Conservation (phyloP, 92 coral and sea anemone genomes). For the Epizoanthus ramosus region DNA sequence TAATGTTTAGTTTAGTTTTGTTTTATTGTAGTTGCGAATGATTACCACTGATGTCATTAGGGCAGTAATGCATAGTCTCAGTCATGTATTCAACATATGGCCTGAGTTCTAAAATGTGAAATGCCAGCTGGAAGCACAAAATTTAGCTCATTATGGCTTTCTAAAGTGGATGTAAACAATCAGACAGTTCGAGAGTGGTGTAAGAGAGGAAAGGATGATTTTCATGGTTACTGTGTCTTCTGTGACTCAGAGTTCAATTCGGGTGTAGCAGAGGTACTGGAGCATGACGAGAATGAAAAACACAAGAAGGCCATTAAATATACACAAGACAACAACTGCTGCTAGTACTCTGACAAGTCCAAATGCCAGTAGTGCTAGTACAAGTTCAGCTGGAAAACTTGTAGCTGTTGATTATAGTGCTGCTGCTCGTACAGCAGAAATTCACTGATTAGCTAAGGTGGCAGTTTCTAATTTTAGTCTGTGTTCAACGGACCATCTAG, state of each 20-base stretch:
- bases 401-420: slow-evolving; percentile 50
- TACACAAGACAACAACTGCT: slow-evolving; percentile 30
- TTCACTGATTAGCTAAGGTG: slow-evolving; percentile 57
- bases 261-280: slow-evolving; percentile 50
- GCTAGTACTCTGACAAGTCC: slow-evolving; percentile 31
- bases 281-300: slow-evolving; percentile 41
- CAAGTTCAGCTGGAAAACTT: slow-evolving; percentile 45
- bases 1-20: too few species aligned
- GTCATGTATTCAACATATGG: too few species aligned
- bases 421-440: slow-evolving; percentile 52
- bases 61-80: too few species aligned
- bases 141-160: slow-evolving; percentile 49
- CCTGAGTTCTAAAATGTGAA: slow-evolving; percentile 24
- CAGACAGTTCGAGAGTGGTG: slow-evolving; percentile 55
- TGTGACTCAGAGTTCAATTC: slow-evolving; percentile 58
- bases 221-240: slow-evolving; percentile 61
- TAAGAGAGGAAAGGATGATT: slow-evolving; percentile 57
- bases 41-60: too few species aligned
- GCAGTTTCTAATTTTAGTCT: slow-evolving; percentile 56
- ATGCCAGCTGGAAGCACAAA: slow-evolving; percentile 44
- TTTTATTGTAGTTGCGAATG: too few species aligned
- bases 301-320: slow-evolving; percentile 37
- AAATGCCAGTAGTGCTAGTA: slow-evolving; percentile 33
- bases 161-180: slow-evolving; percentile 53
- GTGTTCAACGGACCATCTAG: slow-evolving; percentile 58